phyloP scores from a whole-genome alignment of 2,888 invertebrate genomes.

The Volucella zonaria region DNA sequence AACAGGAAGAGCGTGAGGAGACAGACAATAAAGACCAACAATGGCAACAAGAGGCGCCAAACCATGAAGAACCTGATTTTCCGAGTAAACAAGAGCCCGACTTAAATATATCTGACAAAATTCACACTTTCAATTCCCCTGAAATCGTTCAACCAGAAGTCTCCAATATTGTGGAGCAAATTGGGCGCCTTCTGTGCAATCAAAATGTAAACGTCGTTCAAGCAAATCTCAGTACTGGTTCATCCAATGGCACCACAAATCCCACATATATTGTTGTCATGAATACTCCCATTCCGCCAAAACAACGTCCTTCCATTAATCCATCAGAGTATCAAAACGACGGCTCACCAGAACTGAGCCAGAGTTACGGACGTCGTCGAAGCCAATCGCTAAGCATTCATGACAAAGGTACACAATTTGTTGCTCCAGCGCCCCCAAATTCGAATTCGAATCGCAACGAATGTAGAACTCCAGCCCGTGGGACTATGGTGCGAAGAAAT shows the following conservation, averaged over 20 bases:
- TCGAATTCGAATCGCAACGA: slow-evolving; percentile 53
- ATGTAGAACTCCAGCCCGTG: slow-evolving; percentile 75
- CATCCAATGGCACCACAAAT: slow-evolving; percentile 60
- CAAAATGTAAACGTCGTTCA: slow-evolving; percentile 72
- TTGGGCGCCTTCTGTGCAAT: slow-evolving; percentile 75
- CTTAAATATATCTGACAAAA: slow-evolving; percentile 51
- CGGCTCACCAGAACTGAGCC: slow-evolving; percentile 68
- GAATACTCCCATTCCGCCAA: slow-evolving; percentile 69
- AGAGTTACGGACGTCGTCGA: slow-evolving; percentile 74
- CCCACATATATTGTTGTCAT: slow-evolving; percentile 78
- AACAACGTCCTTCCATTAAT: slow-evolving; percentile 47
- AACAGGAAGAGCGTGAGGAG: slow-evolving; percentile 6
- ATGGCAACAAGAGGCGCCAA: background rate
- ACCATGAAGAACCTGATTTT: background rate
- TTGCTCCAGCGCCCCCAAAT: slow-evolving; percentile 13
- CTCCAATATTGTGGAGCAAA: slow-evolving; percentile 77
- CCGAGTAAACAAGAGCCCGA: slow-evolving; percentile 25
- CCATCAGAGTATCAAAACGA: slow-evolving; percentile 65
- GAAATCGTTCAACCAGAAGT: slow-evolving; percentile 74
- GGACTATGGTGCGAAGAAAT: slow-evolving; percentile 72
- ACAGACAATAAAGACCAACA: slow-evolving; percentile 12
- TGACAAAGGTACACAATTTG: slow-evolving; percentile 75
- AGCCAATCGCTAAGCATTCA: slow-evolving; percentile 77
- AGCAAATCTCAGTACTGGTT: slow-evolving; percentile 44
- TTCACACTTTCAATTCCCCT: slow-evolving; percentile 73